Conservation (phyloP, 2,113 vertebrate species). For the Ciconia maguari region DNA sequence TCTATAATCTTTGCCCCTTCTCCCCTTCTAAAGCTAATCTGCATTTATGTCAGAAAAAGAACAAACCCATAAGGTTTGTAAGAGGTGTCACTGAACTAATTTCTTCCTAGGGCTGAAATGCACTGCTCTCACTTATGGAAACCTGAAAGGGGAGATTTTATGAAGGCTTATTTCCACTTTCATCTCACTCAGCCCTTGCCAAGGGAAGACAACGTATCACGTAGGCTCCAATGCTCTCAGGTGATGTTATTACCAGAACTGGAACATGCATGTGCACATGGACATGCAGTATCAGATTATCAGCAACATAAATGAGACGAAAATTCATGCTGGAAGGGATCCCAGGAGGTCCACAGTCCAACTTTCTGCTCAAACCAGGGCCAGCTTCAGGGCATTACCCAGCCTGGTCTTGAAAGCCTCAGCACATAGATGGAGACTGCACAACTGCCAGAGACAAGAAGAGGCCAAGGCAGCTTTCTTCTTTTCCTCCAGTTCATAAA, state of each 20-base stretch:
- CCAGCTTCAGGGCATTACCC: neutral
- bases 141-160: neutral
- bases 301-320: neutral
- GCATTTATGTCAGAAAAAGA: neutral
- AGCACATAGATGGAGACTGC: neutral
- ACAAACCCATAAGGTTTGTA: rapidly evolving
- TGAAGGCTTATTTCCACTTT: neutral
- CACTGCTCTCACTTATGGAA: neutral
- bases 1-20: neutral
- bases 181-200: neutral
- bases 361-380: neutral
- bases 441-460: neutral
- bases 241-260: neutral
- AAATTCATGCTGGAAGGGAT: neutral
- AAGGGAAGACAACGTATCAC: neutral
- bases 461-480: neutral
- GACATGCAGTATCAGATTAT: neutral
- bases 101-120: neutral
- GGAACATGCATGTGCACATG: neutral
- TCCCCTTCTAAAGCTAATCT: neutral
- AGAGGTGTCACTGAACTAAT: neutral
- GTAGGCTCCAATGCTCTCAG: neutral
- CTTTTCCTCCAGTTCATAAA: neutral
- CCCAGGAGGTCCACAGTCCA: neutral
- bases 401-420: neutral